Percentiles rank a stretch among this genome's conserved stretches.
These are phyloP conservation scores for Umimayanthus kanabou DNA, from an alignment of 92 coral and sea anemone genomes.

Conservation along the genomic window DNA sequence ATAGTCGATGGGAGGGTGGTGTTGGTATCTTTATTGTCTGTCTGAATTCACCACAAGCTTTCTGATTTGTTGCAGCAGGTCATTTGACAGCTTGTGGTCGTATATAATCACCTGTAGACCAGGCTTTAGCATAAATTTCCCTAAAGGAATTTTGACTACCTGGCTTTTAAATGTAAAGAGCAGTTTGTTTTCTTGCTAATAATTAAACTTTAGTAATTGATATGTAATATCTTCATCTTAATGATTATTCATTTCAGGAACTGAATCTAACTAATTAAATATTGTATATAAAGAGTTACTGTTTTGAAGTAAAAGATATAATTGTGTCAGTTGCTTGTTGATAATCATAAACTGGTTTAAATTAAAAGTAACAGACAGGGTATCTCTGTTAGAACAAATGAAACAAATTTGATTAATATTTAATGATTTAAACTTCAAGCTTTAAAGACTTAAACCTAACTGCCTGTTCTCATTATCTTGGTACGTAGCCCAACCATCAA, in stretches of 20 bases:
- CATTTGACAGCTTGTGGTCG: not conserved
- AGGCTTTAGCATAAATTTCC: not conserved
- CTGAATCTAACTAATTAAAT: not conserved
- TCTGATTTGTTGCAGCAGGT: not conserved
- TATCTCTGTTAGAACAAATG: conserved; percentile 8
- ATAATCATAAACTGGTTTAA: not conserved
- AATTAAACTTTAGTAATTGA: not conserved
- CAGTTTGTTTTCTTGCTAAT: not conserved
- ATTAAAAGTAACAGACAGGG: conserved; percentile 18
- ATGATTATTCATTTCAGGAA: not conserved
- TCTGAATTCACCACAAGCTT: conserved; percentile 10
- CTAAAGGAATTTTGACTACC: not conserved
- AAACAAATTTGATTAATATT: conserved; percentile 54
- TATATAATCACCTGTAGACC: not conserved
- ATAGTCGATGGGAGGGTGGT: not conserved
- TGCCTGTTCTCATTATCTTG: conserved; percentile 77
- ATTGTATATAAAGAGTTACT: not conserved
- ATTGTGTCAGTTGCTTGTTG: not conserved
- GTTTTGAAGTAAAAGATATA: not conserved
- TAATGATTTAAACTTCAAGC: conserved; percentile 60
- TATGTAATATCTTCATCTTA: not conserved
- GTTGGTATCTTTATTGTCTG: not conserved
- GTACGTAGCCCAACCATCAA: conserved; percentile 45
- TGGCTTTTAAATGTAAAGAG: not conserved
- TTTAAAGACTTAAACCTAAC: conserved; percentile 71